A percentile compares a stretch with the other conserved stretches of the same genome.
Evolutionary conservation across 2,797 vertebrate species (phyloP).

Genomic region (Trematomus bernacchii): DNA sequence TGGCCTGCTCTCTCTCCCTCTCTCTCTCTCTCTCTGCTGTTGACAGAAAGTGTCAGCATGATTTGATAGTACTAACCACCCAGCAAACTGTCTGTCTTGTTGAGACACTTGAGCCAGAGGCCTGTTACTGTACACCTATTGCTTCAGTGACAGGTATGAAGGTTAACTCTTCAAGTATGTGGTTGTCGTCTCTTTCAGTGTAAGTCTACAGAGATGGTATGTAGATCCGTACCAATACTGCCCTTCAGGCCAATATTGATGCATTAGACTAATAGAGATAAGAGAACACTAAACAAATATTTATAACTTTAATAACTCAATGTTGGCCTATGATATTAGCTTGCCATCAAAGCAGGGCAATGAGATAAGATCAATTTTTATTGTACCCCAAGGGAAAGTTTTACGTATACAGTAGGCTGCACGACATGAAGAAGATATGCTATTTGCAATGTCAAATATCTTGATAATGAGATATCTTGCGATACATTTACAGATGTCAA

Average conservation of each 20-base stretch:
- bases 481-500: too few species aligned
- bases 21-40: constrained; percentile 8
- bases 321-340: background rate
- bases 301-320: background rate
- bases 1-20: constrained; percentile 22
- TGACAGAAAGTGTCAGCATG: constrained; percentile 41
- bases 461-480: too few species aligned
- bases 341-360: background rate
- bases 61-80: constrained; percentile 16
- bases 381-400: too few species aligned
- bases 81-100: constrained; percentile 6
- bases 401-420: too few species aligned
- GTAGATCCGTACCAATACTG: accelerated
- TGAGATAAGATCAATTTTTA: too few species aligned
- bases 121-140: constrained; percentile 3
- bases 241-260: background rate
- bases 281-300: background rate
- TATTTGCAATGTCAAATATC: too few species aligned
- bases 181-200: background rate
- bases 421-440: too few species aligned
- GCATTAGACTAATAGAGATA: background rate
- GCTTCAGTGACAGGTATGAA: constrained; percentile 13
- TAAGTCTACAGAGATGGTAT: background rate
- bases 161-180: background rate
- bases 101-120: constrained; percentile 14